Evolutionary conservation across 2,888 invertebrate genomes (phyloP).

Genomic region (Lepidochrysops patricia): DNA sequence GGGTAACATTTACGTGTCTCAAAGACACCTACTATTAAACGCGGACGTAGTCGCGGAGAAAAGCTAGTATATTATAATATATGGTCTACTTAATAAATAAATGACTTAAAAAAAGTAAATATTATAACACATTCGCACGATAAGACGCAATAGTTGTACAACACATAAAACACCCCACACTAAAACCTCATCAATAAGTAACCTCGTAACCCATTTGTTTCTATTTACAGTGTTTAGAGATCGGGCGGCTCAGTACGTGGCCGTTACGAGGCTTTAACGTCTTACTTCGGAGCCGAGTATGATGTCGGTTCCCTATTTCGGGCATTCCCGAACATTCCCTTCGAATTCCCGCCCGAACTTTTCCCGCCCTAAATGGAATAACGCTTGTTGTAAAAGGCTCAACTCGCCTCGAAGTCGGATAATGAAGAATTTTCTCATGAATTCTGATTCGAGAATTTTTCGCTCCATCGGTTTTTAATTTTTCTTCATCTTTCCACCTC

Average conservation of each 20-base stretch:
- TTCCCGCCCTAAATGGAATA: constrained; percentile 36
- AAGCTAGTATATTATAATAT: too few relatives aligned
- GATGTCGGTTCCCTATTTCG: constrained; percentile 42
- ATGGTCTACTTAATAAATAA: too few relatives aligned
- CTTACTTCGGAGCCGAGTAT: constrained; percentile 48
- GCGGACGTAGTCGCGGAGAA: too few relatives aligned
- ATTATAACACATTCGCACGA: background rate
- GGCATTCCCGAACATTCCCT: constrained; percentile 62
- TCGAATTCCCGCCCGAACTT: constrained; percentile 60
- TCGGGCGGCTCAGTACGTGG: constrained; percentile 51
- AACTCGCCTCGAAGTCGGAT: constrained; percentile 25
- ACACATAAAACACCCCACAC: background rate
- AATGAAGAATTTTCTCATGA: constrained; percentile 27
- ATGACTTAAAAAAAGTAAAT: background rate
- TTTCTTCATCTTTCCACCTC: constrained; percentile 15
- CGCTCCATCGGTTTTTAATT: constrained; percentile 22
- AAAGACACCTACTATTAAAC: too few relatives aligned
- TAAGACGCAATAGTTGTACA: background rate
- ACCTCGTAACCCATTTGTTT: constrained; percentile 35
- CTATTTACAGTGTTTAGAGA: constrained; percentile 41
- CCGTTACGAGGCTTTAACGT: constrained; percentile 62
- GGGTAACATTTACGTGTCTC: too few relatives aligned
- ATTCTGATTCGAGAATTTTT: constrained; percentile 21
- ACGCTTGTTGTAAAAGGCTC: constrained; percentile 31
- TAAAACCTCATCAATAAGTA: constrained; percentile 2